phyloP scores from a whole-genome alignment of 2,888 invertebrate genomes.

The Drosophila niveifrons region DNA sequence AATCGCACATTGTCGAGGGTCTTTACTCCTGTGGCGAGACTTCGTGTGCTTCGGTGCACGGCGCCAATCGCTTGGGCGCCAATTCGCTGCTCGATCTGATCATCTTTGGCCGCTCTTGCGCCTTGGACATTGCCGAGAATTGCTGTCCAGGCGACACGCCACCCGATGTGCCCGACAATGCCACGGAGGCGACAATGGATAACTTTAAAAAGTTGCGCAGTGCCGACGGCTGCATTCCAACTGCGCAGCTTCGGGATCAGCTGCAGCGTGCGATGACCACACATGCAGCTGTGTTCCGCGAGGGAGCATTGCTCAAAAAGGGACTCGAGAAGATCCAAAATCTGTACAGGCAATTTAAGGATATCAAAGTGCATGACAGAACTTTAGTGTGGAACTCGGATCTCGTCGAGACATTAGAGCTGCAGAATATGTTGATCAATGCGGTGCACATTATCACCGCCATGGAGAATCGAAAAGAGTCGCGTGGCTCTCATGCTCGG shows the following conservation, averaged over 20 bases:
- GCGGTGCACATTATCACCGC: slow-evolving; percentile 95
- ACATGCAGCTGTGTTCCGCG: slow-evolving; percentile 98
- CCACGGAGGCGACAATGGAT: slow-evolving; percentile 95
- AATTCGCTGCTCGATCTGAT: slow-evolving; percentile 99
- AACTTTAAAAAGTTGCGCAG: slow-evolving; percentile 95
- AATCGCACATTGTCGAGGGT: slow-evolving; percentile 90
- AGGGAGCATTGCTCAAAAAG: slow-evolving; percentile 93
- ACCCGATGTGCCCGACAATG: slow-evolving; percentile 90
- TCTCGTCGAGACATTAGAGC: slow-evolving; percentile 96
- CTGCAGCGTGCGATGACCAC: slow-evolving; percentile 99
- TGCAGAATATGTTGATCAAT: slow-evolving; percentile 97
- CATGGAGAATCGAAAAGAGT: slow-evolving; percentile 98
- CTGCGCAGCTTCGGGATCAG: slow-evolving; percentile 92
- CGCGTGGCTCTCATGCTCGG: slow-evolving; percentile 97
- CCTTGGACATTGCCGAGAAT: slow-evolving; percentile 92
- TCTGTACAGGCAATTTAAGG: slow-evolving; percentile 90
- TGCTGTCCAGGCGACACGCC: slow-evolving; percentile 93
- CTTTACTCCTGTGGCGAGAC: slow-evolving; percentile 91
- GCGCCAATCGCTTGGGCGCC: slow-evolving; percentile 99
- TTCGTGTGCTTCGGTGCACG: slow-evolving; percentile 94
- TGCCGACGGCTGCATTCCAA: slow-evolving; percentile 90
- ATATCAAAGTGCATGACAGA: slow-evolving; percentile 91
- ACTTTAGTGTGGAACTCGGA: slow-evolving; percentile 98
- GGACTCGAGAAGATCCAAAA: slow-evolving; percentile 91
- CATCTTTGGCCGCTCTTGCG: slow-evolving; percentile 98